phyloP scores from a whole-genome alignment of 2,888 invertebrate species.

The Leptinotarsa haldemani region DNA sequence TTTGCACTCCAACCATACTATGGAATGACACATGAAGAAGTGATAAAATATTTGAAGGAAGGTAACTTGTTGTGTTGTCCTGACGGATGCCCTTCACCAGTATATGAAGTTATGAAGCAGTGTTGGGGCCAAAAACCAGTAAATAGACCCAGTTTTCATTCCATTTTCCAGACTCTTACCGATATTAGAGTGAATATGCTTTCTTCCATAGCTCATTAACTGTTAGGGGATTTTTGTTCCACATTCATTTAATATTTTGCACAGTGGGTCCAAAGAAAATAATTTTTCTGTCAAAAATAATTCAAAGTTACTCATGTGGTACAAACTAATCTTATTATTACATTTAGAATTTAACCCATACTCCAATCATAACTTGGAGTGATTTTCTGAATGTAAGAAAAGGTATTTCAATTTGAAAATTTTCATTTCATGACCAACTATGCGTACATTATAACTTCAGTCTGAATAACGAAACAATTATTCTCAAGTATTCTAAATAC shows the following conservation, averaged over 20 bases:
- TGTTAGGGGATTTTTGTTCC: not conserved
- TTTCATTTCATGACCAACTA: too few relatives aligned
- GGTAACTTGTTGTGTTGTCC: conserved; percentile 92
- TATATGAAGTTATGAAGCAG: conserved; percentile 92
- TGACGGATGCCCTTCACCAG: conserved; percentile 86
- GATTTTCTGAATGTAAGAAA: too few relatives aligned
- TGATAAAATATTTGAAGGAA: conserved; percentile 93
- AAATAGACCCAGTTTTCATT: conserved; percentile 87
- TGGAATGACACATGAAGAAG: conserved; percentile 97
- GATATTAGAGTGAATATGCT: conserved; percentile 61
- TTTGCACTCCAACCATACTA: conserved; percentile 97
- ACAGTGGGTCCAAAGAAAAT: not conserved
- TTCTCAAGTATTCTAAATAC: too few relatives aligned
- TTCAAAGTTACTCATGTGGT: too few relatives aligned
- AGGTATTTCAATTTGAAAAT: too few relatives aligned
- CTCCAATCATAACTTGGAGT: too few relatives aligned
- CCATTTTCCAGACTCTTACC: conserved; percentile 79
- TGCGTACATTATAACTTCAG: too few relatives aligned
- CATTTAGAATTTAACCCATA: too few relatives aligned
- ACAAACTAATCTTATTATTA: too few relatives aligned
- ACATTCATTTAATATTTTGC: not conserved
- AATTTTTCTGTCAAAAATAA: not conserved
- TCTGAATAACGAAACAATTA: too few relatives aligned
- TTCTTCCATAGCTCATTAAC: conserved; percentile 48
- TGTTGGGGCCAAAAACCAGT: conserved; percentile 92